Evolutionary conservation across 23 tunicate genomes (phyloP).

Genomic region (Aplidium turbinatum): DNA sequence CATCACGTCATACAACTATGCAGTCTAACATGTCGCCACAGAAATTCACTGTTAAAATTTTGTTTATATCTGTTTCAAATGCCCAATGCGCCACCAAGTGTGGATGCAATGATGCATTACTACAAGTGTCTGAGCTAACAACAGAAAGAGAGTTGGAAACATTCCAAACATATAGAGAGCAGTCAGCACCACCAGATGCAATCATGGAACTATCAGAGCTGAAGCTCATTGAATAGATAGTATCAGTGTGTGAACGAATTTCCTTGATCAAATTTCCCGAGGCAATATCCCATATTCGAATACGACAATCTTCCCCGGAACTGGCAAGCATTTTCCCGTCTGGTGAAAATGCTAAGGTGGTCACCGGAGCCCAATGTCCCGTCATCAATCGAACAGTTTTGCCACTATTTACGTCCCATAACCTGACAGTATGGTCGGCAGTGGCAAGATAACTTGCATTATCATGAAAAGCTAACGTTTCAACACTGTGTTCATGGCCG

Average conservation of each 20-base stretch:
- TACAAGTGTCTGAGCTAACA: background rate
- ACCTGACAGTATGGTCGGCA: constrained; percentile 56
- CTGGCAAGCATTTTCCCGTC: constrained; percentile 75
- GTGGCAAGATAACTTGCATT: constrained; percentile 74
- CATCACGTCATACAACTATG: background rate
- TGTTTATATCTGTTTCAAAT: background rate
- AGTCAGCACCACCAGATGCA: constrained; percentile 78
- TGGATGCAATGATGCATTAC: background rate
- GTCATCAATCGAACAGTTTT: constrained; percentile 78
- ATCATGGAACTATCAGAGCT: constrained; percentile 68
- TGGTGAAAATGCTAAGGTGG: constrained; percentile 61
- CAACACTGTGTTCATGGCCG: constrained; percentile 75
- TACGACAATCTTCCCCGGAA: constrained; percentile 72
- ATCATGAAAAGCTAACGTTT: constrained; percentile 67
- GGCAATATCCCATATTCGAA: constrained; percentile 81
- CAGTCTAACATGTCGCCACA: constrained; percentile 19
- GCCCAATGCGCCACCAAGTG: constrained; percentile 14
- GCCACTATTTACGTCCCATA: constrained; percentile 82
- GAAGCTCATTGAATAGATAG: constrained; percentile 69
- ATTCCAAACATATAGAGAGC: constrained; percentile 53
- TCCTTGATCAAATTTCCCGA: constrained; percentile 71
- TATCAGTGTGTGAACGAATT: constrained; percentile 66
- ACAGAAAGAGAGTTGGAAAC: background rate
- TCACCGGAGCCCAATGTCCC: constrained; percentile 88
- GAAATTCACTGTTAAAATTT: background rate